Conservation (phyloP, 2,113 vertebrate species). For the Athene noctua region DNA sequence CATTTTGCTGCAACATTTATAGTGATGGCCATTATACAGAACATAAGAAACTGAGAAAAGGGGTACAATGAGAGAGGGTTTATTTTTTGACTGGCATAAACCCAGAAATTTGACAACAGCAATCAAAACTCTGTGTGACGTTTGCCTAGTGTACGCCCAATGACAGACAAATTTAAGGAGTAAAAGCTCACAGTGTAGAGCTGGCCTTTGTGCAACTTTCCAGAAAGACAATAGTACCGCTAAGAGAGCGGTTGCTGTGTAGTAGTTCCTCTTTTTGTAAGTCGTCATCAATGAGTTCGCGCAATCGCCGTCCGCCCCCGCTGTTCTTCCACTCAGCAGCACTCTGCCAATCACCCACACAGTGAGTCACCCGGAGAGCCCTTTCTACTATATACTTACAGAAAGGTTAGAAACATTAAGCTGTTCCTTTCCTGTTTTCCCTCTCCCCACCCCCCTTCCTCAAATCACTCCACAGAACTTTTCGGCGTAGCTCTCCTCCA, state of each 20-base stretch:
- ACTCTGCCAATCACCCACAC: conserved; percentile 46
- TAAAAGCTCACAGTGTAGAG: not conserved
- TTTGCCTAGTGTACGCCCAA: not conserved
- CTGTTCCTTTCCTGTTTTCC: conserved; percentile 28
- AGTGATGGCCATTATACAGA: not conserved
- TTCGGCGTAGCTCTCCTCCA: not conserved
- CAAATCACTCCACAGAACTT: not conserved
- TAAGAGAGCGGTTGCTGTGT: not conserved
- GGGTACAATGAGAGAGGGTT: accelerated
- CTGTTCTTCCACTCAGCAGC: conserved; percentile 10
- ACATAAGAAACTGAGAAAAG: not conserved
- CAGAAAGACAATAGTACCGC: not conserved
- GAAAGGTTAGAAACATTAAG: conserved; percentile 60
- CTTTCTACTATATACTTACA: not conserved
- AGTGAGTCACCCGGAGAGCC: conserved; percentile 15
- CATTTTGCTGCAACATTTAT: not conserved
- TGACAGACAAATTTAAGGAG: not conserved
- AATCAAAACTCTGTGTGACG: not conserved
- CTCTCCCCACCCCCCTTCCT: not conserved
- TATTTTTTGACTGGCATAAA: not conserved
- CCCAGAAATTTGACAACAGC: not conserved
- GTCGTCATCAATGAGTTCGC: not conserved
- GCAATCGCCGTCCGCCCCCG: not conserved
- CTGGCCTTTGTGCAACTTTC: not conserved
- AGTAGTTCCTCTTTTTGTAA: conserved; percentile 25